These are phyloP conservation scores for Bradysia coprophila DNA, from an alignment of 1,140 invertebrate genomes.

Conservation along the genomic window DNA sequence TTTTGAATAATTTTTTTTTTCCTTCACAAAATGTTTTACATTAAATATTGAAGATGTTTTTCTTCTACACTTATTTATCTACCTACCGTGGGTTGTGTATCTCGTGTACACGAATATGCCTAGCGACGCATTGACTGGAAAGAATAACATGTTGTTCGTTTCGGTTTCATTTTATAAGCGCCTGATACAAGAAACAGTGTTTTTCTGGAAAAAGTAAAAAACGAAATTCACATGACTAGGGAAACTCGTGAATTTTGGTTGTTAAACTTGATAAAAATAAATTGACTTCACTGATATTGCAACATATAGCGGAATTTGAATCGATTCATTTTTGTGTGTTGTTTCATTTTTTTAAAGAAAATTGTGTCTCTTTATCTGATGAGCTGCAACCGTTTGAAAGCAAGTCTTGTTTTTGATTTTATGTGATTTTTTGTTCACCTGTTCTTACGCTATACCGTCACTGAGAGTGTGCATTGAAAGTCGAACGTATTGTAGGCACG, in stretches of 20 bases:
- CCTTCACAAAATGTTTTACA: neutral
- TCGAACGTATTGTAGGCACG: too few relatives aligned
- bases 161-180: neutral
- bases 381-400: too few relatives aligned
- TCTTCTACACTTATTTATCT: neutral
- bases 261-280: neutral
- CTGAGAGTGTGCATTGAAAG: too few relatives aligned
- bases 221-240: neutral
- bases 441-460: too few relatives aligned
- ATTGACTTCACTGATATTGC: too few relatives aligned
- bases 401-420: too few relatives aligned
- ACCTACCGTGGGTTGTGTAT: neutral
- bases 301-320: too few relatives aligned
- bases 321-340: too few relatives aligned
- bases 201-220: slow-evolving; percentile 4
- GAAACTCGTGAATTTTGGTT: neutral
- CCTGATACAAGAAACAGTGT: neutral
- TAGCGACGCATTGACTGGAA: neutral
- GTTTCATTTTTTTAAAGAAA: too few relatives aligned
- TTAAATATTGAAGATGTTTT: neutral
- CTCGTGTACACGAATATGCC: neutral
- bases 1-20: too few relatives aligned
- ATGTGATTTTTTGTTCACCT: too few relatives aligned
- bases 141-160: neutral
- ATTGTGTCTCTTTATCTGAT: too few relatives aligned